Percentiles rank a stretch among this genome's conserved stretches.
phyloP scores from a whole-genome alignment of 2,888 invertebrate species.

The Itoplectis maculator region DNA sequence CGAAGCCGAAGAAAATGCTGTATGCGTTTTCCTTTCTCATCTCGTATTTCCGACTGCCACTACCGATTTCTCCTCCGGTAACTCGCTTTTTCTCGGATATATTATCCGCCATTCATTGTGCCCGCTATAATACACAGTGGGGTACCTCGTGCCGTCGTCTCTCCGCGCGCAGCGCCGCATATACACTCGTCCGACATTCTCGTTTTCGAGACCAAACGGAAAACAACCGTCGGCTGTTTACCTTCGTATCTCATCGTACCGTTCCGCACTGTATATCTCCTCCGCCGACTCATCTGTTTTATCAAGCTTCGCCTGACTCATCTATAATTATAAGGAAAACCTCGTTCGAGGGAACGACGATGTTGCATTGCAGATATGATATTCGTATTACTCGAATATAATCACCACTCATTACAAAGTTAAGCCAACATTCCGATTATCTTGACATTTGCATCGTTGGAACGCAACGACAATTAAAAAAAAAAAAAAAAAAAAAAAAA shows the following conservation, averaged over 20 bases:
- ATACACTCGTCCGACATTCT: slow-evolving; percentile 29
- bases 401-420: no score
- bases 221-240: slow-evolving; percentile 47
- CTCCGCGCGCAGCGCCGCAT: not conserved
- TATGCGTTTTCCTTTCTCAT: not conserved
- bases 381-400: no score
- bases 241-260: slow-evolving; percentile 23
- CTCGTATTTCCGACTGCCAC: slow-evolving; percentile 23
- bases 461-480: no score
- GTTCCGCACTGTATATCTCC: no score
- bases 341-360: not conserved
- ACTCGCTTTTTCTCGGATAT: not conserved
- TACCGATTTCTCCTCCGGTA: slow-evolving; percentile 3
- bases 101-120: slow-evolving; percentile 1
- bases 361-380: not conserved
- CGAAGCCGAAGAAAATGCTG: not conserved
- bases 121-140: not conserved
- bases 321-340: not conserved
- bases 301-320: not conserved
- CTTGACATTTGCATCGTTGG: no score
- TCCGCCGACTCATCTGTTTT: slow-evolving; percentile 19
- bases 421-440: no score
- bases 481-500: no score
- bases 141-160: not conserved
- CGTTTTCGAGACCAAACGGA: slow-evolving; percentile 34